Conservation (phyloP, 2,797 vertebrate genomes). For the Artibeus lituratus region DNA sequence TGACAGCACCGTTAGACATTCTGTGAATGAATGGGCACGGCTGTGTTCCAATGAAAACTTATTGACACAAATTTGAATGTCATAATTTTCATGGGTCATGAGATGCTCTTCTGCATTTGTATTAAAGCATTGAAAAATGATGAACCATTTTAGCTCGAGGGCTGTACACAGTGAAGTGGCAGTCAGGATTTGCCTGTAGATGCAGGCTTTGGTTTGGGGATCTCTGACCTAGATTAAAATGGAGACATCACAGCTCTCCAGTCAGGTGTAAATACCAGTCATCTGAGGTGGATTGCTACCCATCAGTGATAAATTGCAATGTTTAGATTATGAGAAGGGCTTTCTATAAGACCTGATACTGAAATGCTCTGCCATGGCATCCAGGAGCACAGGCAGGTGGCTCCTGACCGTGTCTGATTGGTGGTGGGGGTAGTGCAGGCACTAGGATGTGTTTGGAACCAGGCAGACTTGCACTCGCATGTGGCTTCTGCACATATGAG, state of each 20-base stretch:
- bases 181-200: neutral
- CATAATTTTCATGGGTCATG: neutral
- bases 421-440: neutral
- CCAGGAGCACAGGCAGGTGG: neutral
- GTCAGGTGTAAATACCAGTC: neutral
- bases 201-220: neutral
- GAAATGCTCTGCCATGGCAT: neutral
- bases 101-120: neutral
- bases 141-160: neutral
- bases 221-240: neutral
- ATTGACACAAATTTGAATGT: neutral
- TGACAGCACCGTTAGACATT: neutral
- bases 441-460: neutral
- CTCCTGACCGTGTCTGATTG: neutral
- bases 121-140: neutral
- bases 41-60: neutral
- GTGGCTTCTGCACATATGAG: neutral
- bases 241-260: neutral
- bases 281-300: neutral
- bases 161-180: neutral
- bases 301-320: neutral
- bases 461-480: neutral
- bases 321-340: neutral
- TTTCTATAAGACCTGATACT: neutral
- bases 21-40: neutral